A percentile compares a stretch with the other conserved stretches of the same genome.
Conservation (phyloP, 2,797 vertebrate species). For the Platyrinchus mystaceus region DNA sequence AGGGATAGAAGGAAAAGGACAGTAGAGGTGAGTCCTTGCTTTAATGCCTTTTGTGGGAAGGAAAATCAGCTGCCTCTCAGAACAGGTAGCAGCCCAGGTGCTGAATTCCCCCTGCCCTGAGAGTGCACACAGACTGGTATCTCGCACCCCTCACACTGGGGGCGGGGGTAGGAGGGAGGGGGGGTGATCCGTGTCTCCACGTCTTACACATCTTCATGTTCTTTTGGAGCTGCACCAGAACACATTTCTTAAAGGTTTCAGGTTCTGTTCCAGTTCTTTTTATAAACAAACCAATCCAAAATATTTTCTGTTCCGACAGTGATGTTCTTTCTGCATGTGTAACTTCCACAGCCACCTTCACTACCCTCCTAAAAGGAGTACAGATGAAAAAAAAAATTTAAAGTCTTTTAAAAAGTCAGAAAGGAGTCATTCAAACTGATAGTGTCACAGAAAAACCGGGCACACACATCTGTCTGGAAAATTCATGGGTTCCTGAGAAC, state of each 20-base stretch:
- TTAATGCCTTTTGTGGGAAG: background rate
- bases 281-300: background rate
- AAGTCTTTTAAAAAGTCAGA: background rate
- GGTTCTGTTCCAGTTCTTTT: background rate
- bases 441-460: background rate
- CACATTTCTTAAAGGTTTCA: background rate
- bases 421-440: background rate
- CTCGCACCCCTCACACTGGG: rapidly evolving
- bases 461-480: background rate
- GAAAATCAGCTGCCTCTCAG: background rate
- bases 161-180: no score
- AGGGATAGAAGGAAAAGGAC: background rate
- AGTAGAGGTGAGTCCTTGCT: background rate
- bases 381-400: background rate
- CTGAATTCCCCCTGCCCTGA: no score
- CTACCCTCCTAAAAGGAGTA: background rate
- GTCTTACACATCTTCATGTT: background rate
- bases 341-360: background rate
- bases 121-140: background rate
- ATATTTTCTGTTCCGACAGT: background rate
- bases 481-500: background rate
- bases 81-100: background rate
- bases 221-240: background rate
- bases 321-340: background rate
- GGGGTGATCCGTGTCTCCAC: background rate